These are phyloP conservation scores for Emydocephalus ijimae DNA, from an alignment of 2,113 vertebrate genomes.

Conservation along the genomic window DNA sequence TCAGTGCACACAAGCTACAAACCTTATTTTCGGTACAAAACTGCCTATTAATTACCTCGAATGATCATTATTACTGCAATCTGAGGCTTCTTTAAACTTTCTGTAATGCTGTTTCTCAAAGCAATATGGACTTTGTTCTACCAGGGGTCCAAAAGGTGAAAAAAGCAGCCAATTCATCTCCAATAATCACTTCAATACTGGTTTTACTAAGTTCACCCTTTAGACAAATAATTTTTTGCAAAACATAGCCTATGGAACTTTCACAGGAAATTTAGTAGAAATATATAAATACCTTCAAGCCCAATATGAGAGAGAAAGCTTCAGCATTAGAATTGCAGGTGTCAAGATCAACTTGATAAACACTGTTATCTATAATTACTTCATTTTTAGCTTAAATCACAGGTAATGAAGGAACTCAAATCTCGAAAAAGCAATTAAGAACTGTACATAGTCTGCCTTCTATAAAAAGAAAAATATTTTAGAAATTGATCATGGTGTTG, in stretches of 20 bases:
- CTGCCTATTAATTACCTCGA: background rate
- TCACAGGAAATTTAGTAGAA: constrained; percentile 44
- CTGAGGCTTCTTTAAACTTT: background rate
- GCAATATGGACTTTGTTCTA: background rate
- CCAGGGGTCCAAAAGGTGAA: background rate
- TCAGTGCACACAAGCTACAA: background rate
- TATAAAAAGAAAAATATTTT: constrained; percentile 54
- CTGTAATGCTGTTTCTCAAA: background rate
- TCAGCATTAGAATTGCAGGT: constrained; percentile 52
- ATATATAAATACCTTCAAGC: constrained; percentile 29
- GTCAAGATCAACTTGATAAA: constrained; percentile 57
- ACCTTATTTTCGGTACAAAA: background rate
- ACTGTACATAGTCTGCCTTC: constrained; percentile 39
- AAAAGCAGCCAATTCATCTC: background rate
- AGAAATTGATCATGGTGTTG: constrained; percentile 32
- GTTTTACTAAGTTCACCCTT: constrained; percentile 2
- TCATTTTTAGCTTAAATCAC: constrained; percentile 63
- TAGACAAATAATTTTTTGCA: background rate
- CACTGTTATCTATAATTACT: constrained; percentile 59
- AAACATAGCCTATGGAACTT: constrained; percentile 29
- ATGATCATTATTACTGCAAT: background rate
- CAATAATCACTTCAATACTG: background rate
- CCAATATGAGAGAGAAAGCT: constrained; percentile 34
- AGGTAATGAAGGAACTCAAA: constrained; percentile 61
- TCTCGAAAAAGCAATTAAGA: constrained; percentile 58